Evolutionary conservation across 2,113 vertebrate genomes (phyloP), one percentile per base, ranked within the genome.

Genomic region (Pleuronectes platessa): DNA sequence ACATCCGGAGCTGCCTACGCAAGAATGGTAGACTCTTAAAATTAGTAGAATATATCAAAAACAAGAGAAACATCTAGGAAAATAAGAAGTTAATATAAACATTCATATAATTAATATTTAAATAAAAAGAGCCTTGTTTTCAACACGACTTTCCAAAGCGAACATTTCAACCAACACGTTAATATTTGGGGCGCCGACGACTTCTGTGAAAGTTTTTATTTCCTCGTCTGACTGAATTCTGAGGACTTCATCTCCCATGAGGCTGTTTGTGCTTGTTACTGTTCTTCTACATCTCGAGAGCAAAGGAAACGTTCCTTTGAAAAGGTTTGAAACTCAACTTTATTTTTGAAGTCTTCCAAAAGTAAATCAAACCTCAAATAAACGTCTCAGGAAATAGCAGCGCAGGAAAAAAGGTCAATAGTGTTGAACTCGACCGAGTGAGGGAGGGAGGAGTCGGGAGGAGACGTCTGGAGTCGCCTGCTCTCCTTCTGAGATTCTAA

Each of bases 1-100:
- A 67, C 18, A 67, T 76, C 60, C 65, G 70, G 61, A 88, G 82
- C 73, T 66, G 85, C 75, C 79, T 78, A 87, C 87, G 20, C 62
- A 47, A 79, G 47, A 90, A 86, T 26, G 27, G 88, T 83, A 89
- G 85, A 84, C 82, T 3, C 23, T 63, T 45, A 61, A 53, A 85
- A 88, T 88, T 75, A 83, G 79, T 84, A 67, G 87, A 89, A 86
- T 79, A 86, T 74, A 86, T 74, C 8, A 86, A 89, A 83, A 78
- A 68, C 37, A 86, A 71, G 62, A 64, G 74, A 67, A 81, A 86
- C 71, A 67, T 88, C 71, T 69, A 92, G 75, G 53, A 79, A 74
- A 81, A 72, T 11, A 42, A 74, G 55, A 85, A 56, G 37, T 76
- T 56, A 62, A 86, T 14, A 86, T 80, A 70, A 74, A 90, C 86